Conservation (phyloP, 2,797 vertebrate genomes). For the Melanotaenia boesemani region DNA sequence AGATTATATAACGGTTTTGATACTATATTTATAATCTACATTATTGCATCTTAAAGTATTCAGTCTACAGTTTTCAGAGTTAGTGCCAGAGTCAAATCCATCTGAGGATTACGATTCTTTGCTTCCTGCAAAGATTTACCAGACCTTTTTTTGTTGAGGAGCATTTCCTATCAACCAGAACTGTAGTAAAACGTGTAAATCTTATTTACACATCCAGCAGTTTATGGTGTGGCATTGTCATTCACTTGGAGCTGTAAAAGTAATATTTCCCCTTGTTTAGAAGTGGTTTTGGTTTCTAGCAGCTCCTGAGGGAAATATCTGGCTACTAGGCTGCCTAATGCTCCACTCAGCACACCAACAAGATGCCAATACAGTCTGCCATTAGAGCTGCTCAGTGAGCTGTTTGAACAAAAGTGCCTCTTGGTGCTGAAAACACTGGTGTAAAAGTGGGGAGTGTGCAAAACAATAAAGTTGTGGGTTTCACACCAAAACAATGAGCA, state of each 20-base stretch:
- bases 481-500: neutral
- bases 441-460: neutral
- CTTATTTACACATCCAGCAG: neutral
- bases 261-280: neutral
- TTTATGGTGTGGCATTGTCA: neutral
- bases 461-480: neutral
- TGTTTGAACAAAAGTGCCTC: neutral
- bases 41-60: neutral
- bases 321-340: conserved; percentile 2
- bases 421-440: neutral
- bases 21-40: neutral
- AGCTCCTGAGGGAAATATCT: neutral
- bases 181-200: neutral
- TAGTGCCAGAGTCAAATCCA: neutral
- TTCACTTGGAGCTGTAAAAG: neutral
- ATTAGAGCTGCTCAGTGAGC: neutral
- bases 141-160: neutral
- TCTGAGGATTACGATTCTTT: neutral
- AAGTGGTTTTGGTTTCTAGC: neutral
- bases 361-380: neutral
- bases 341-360: neutral
- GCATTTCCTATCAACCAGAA: neutral
- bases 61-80: neutral
- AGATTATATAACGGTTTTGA: neutral
- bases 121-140: neutral